Evolutionary conservation across 2,888 invertebrate species (phyloP).

Genomic region (Salpingus planirostris): DNA sequence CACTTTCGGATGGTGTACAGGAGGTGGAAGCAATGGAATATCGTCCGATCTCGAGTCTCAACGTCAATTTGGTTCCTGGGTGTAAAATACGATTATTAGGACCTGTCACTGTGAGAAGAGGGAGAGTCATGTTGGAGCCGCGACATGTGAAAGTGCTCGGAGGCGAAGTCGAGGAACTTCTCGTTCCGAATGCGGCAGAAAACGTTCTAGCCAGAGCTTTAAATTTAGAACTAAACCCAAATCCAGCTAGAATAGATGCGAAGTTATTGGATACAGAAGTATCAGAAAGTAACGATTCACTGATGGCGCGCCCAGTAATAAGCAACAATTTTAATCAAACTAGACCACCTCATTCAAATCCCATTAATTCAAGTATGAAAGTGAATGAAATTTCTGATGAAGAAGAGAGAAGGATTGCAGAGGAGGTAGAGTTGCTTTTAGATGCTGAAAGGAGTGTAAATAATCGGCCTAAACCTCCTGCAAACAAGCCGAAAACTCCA

Average conservation of each 20-base stretch:
- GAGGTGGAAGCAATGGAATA: constrained; percentile 65
- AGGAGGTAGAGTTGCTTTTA: constrained; percentile 25
- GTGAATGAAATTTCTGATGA: background rate
- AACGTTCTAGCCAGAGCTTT: constrained; percentile 52
- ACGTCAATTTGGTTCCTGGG: constrained; percentile 51
- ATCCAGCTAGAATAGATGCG: constrained; percentile 34
- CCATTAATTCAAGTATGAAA: background rate
- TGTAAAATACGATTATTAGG: constrained; percentile 59
- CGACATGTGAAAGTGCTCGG: constrained; percentile 54
- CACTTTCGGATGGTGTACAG: constrained; percentile 66
- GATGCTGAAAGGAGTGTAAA: constrained; percentile 20
- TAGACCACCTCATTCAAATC: background rate
- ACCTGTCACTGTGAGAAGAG: constrained; percentile 60
- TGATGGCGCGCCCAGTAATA: constrained; percentile 1
- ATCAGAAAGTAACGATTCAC: constrained; percentile 8
- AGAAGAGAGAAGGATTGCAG: background rate
- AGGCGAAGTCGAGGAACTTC: constrained; percentile 61
- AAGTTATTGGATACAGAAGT: too few species aligned
- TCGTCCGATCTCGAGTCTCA: constrained; percentile 49
- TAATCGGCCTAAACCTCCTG: background rate
- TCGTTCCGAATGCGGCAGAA: constrained; percentile 49
- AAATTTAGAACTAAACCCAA: constrained; percentile 45
- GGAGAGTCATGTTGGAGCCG: constrained; percentile 57
- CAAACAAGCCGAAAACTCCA: constrained; percentile 15
- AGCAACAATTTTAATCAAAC: background rate